Evolutionary conservation across 2,888 invertebrate species (phyloP), one percentile per base, ranked within the genome.

Genomic region (Timema cristinae): DNA sequence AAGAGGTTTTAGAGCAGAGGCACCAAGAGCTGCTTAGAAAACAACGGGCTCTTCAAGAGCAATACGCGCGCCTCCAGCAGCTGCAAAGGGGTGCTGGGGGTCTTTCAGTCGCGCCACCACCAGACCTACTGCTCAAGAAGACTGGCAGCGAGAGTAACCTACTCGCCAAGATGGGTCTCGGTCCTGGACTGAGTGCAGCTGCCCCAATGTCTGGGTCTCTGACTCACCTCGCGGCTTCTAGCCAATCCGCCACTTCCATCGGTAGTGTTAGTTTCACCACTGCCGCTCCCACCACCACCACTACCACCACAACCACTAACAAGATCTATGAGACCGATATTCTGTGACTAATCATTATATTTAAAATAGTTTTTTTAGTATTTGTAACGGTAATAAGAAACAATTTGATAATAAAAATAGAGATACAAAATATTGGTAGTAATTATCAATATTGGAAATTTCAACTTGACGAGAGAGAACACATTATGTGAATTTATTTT

Each of bases 241-340:
- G 32, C 32, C 32, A 32, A 32, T 32, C 67, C 66, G 71, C 68
- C 74, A 77, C 69, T 66, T 74, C 50, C 50, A 67, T 15, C 47
- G 59, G 16, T 8, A 59, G 59, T 13, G 16, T 59, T 59, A 9
- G 15, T 15, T 16, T 59, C 16, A 32, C 70, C 70, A 9, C 32
- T 52, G 54, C 4, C 54, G 68, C n/a, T 68, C 67, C 71, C 50
- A 68, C 71, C 68, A 76, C 77, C n/a, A 52, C 73, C 52, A 71
- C 76, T 63, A 69, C 80, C 59, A 80, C 81, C 67, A 85, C 89
- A 76, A 90, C 90, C 73, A 91, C 89, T 68, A 92, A 88, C 80
- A 93, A 93, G 84, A 90, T 94, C 78, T 95, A 95, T 83, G 95
- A 95, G 86, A 95, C 95, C 77, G 95, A 95, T 83, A 95, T 95